Base-by-base conservation (phyloP, 2,797 vertebrate species). In the Peromyscus aztecus region DNA sequence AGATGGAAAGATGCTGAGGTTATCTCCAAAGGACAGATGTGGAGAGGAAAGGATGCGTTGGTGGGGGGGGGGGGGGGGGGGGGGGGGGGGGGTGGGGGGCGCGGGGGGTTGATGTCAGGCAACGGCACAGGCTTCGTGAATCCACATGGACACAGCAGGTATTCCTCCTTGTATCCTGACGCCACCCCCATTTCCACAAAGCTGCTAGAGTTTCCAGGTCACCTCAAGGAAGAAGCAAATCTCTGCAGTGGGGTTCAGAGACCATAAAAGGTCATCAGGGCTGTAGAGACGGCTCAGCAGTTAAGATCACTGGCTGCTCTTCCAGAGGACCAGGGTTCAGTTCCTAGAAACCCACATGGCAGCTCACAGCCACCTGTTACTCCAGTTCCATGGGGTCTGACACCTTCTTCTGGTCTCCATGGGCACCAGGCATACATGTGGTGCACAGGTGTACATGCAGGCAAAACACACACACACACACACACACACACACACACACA, bases 201-300 rank as follows among this genome's bases (percentile, higher is more conserved):
- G 31, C 34, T 46, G 80, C 61, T 69, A 31, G 82, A 69, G 96
- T 71, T 71, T 57, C 57, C 63, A 59, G 78, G 82, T 69, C 43
- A 67, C 84, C 59, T 89, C 65, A 78, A 37, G 67, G 9, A 69
- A 71, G 85, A 94, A 89, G 40, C 69, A 71, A 67, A 81, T 82
- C 73, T 31, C 21, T 43, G n/a, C 23, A 37, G 31, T 80, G 40
- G 29, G 81, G 59, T 65, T 90, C 63, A 65, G 63, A 91, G 34
- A 71, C 57, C 8, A 76, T 34, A 52, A 89, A 29, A 67, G 37
- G 14, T 78, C 37, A 89, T 21, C 61, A 46, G 61, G 73, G 29
- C 4, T 9, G 55, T 27, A 34, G 34, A 24, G 65, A 49, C 17
- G 2, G 13, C 65, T n/a, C 59, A 16, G 37, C 6, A 37, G 81